Base-by-base conservation (phyloP, 2,113 vertebrate species). In the Malurus alboscapulatus region DNA sequence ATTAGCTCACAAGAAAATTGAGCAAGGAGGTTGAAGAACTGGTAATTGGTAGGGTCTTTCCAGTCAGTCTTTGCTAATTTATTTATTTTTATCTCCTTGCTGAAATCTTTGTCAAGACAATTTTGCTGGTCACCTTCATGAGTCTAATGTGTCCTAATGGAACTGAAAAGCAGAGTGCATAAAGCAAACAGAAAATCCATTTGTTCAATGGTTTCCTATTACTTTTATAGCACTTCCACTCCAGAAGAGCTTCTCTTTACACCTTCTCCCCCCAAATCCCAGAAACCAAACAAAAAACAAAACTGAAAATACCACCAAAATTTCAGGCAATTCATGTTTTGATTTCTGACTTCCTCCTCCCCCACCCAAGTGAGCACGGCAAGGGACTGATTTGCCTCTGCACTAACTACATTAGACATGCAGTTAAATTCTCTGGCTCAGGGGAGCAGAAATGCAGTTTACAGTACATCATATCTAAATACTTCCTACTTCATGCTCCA, bases 1-100 rank as follows among this genome's bases (percentile, higher is more conserved):
- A 71, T 67, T 62, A 73, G 34, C n/a, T 73, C 87, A 30, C 19
- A 25, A 63, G 71, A 66, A 96, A 95, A 96, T 86, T 83, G 92
- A 92, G 65, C 24, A 58, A 87, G 71, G 48, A 78, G 75, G 24
- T 5, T 92, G 80, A 38, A 44, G 67, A 91, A 85, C 36, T 90
- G 34, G 55, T 90, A 93, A 93, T 90, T 93, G 68, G 71, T 53
- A 79, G 63, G 50, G 72, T 85, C 79, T 50, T 66, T 74, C 44
- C 45, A 44, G 25, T 50, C 17, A 6, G 71, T 83, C 66, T 95
- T 91, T 57, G 36, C 44, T 67, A 58, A 51, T 66, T 91, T 88
- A 73, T 16, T 89, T 85, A 62, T 62, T 90, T 78, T 65, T 13
- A 82, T 63, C 62, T 90, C 50, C 65, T 53, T 44, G 34, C 29